Conservation (phyloP, 2,797 vertebrate genomes). For the Ambastaia sidthimunki region DNA sequence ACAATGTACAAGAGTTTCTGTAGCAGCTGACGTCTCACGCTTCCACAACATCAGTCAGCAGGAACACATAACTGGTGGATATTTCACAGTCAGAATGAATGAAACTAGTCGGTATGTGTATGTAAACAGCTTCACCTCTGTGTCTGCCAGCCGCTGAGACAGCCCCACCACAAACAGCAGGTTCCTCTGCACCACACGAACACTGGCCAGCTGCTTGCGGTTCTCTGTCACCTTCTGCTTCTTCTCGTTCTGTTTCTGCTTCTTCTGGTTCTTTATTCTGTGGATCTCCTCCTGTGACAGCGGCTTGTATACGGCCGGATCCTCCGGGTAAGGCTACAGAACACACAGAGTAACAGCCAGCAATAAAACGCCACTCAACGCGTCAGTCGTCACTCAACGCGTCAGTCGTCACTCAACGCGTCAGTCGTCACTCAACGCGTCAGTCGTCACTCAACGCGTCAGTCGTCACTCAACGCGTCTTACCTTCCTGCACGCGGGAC, state of each 20-base stretch:
- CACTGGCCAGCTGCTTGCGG: slow-evolving; percentile 89
- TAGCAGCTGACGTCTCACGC: too few species aligned
- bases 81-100: too few species aligned
- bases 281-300: slow-evolving; percentile 90
- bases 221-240: slow-evolving; percentile 94
- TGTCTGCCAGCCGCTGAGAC: slow-evolving; percentile 87
- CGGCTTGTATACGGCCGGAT: slow-evolving; percentile 91
- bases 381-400: too few species aligned
- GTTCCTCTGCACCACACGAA: slow-evolving; percentile 90
- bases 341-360: too few species aligned
- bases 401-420: too few species aligned
- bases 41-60: too few species aligned
- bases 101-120: too few species aligned
- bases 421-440: too few species aligned
- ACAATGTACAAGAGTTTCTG: too few species aligned
- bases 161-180: slow-evolving; percentile 90
- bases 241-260: slow-evolving; percentile 89
- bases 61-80: neutral
- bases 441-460: too few species aligned
- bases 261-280: slow-evolving; percentile 93
- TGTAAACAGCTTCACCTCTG: slow-evolving; percentile 81
- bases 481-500: slow-evolving; percentile 99
- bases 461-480: slow-evolving; percentile 55
- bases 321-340: slow-evolving; percentile 85
- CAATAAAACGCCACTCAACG: too few species aligned